Evolutionary conservation across 35 echinoderm and acorn worm genomes (phyloP), one percentile per base, ranked within the genome.

Genomic region (Nesometra sesokonis): DNA sequence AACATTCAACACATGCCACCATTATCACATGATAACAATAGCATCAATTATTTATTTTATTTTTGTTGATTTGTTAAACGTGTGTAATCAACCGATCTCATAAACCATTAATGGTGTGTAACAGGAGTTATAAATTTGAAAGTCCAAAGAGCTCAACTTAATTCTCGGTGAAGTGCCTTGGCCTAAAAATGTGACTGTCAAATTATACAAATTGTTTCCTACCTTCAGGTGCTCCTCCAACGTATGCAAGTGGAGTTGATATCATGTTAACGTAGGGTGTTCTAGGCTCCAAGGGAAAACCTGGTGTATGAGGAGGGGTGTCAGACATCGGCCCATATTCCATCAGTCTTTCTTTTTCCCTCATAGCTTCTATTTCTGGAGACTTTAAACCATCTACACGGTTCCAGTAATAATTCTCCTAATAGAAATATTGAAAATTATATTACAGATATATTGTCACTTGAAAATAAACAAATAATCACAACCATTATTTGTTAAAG

Each of bases 341-440:
- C 23, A 67, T 67, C 52, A 67, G 21, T 1, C 52, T 47, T n/a
- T 95, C 93, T 9, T 85, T 84, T 23, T 89, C 82, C 36, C 78
- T 35, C 13, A 39, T 81, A 3, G 57, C 40, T 46, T 86, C 80
- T 19, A 76, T 81, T 29, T 85, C 79, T 17, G 83, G 93, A 38
- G 90, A 89, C 34, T 89, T 93, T 29, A 97, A 79, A 27, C 94
- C 94, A 29, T 88, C 78, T 36, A 77, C 77, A 33, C 91, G 57
- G 47, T 93, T 91, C 94, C 94, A 97, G 38, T 84, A 93, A 39
- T 97, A 82, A 67, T n/a, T 97, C 47, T 97, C 94, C 94, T 97
- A 80, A 29, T 11, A 47, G 82, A 37, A 36, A 57, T 33, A 78
- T 43, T 43, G 15, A 43, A n/a, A n/a, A n/a, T n/a, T n/a, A n/a